Conservation (phyloP, 2,797 vertebrate genomes). For the Spatula versicolor region DNA sequence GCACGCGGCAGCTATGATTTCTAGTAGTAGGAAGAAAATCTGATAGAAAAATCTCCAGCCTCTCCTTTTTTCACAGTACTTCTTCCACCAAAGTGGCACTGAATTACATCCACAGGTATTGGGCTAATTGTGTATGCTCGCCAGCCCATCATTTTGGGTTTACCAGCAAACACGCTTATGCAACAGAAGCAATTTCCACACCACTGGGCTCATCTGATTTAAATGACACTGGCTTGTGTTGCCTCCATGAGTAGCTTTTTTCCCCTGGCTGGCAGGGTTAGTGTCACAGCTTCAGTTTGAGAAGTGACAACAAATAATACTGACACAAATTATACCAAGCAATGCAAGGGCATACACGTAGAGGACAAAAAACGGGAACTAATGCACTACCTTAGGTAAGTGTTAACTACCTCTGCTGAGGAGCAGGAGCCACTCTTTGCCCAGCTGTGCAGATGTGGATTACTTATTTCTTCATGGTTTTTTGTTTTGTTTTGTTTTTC, state of each 20-base stretch:
- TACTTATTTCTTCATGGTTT: neutral
- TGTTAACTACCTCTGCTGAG: neutral
- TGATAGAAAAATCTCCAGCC: neutral
- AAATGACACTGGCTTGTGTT: constrained; percentile 61
- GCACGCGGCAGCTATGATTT: neutral
- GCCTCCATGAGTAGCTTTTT: constrained; percentile 49
- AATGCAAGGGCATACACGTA: constrained; percentile 1
- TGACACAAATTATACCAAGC: constrained; percentile 29
- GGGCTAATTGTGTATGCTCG: neutral
- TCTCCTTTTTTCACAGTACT: neutral
- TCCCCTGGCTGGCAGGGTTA: constrained; percentile 59
- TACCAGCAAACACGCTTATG: constrained; percentile 7
- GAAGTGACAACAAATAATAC: constrained; percentile 54
- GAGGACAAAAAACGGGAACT: neutral
- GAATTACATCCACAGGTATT: constrained; percentile 15
- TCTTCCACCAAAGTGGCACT: neutral
- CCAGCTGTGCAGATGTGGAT: neutral
- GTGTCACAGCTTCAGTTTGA: constrained; percentile 56
- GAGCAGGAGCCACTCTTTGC: neutral
- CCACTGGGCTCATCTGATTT: constrained; percentile 65
- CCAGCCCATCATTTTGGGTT: constrained; percentile 21
- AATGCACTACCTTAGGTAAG: neutral
- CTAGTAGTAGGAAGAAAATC: neutral
- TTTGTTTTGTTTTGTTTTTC: neutral
- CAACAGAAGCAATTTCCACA: constrained; percentile 57